Evolutionary conservation across 92 coral and sea anemone species (phyloP), one percentile per base, ranked within the genome.

Genomic region (Zoanthus solanderi): DNA sequence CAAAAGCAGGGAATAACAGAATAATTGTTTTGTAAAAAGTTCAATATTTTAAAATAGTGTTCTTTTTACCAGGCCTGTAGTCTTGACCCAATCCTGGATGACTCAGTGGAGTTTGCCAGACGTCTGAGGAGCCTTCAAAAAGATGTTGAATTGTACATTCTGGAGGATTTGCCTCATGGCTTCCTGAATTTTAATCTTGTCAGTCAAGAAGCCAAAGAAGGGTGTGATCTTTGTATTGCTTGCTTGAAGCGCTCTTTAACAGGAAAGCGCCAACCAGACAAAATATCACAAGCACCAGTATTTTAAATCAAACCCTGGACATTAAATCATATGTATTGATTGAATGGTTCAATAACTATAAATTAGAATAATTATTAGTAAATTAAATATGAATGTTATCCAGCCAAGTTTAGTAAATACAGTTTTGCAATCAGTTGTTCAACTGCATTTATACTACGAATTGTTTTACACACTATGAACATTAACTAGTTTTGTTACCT

Each of bases 201-300:
- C 79, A 92, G 98, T 78, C 98, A 97, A 68, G 99, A 97, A 50
- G 98, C 98, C 2, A 94, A 95, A 73, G 99, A 97, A 78, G 99
- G 98, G 16, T 93, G 95, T 75, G 97, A 95, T 4, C 86, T 97
- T 52, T 97, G 99, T 37, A 72, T 92, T 13, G 94, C 95, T 34
- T 95, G 98, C 71, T 83, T 97, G 73, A 97, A 91, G 77, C 87
- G 98, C 67, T 92, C 96, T 56, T 83, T 97, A 69, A 82, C 87
- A 66, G 98, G 99, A 17, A 97, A 95, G 81, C 76, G 98, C 68
- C 89, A 69, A 54, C 89, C 56, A 9, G 92, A 83, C 34, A 89
- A 63, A 16, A 8, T 75, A 8, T 94, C 87, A 52, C 83, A 85
- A 75, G 89, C 99, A 0, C 98, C 98, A 0, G 95, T 97, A 37